Evolutionary conservation across 2,113 vertebrate species (phyloP), one percentile per base, ranked within the genome.

Genomic region (Sylvietta virens): DNA sequence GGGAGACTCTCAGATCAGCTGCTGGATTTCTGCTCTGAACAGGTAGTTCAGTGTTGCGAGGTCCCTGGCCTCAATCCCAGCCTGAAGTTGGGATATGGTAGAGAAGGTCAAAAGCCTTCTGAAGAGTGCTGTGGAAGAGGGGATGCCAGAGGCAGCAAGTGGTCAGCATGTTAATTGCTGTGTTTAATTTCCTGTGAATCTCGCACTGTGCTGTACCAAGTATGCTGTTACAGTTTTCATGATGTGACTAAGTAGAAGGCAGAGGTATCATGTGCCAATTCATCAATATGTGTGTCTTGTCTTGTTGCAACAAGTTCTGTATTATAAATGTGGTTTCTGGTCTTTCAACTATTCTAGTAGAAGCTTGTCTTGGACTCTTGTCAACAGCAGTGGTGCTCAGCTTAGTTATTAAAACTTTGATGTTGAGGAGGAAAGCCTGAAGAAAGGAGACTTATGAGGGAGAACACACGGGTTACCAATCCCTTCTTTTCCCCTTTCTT

Each of bases 301-400:
- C 95, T 93, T 95, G 96, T 94, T 92, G 67, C 57, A 92, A 73
- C 91, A 91, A 61, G 93, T 94, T 92, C 47, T 88, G 1, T 37
- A 8, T 70, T 69, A 56, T 30, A 77, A 73, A 64, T 62, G 64
- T 90, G 74, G 58, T 81, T 96, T 94, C 58, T 80, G 62, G 65
- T 85, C 54, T 91, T 78, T 82, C 39, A 66, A 9, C 79, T 77
- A 69, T 87, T 85, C 92, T 66, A 56, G 79, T 66, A 88, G 92
- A 76, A 95, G 64, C 79, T 92, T 90, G 90, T 83, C 81, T 95
- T 93, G 92, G 87, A 77, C 71, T 88, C 56, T 44, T 86, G 87
- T 93, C 85, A 92, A 13, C 78, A 93, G 66, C 71, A 77, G 54
- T 51, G 51, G 26, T 93, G 60, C 80, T 77, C 66, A 85, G 56